Percentiles rank a stretch among this genome's conserved stretches.
Conservation (phyloP, 2,888 invertebrate species). For the Ctenicera cuprea region DNA sequence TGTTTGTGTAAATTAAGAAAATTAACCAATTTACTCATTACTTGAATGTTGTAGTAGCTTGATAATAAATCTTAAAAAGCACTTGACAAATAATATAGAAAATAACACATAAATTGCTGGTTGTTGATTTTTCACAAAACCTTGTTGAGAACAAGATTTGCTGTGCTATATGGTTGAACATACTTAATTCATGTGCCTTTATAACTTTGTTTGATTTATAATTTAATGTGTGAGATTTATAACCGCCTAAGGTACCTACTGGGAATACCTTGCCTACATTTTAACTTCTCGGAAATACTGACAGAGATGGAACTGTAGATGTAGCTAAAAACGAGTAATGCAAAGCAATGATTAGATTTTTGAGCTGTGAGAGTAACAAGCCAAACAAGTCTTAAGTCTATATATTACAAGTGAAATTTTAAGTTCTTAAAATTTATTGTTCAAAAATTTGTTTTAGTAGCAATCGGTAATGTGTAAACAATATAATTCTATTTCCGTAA, state of each 20-base stretch:
- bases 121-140: conserved; percentile 9
- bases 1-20: background rate
- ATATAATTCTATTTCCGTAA: too few species aligned
- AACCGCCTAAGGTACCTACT: background rate
- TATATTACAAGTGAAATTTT: too few species aligned
- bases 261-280: conserved; percentile 3
- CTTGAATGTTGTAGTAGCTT: background rate
- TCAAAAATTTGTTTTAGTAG: too few species aligned
- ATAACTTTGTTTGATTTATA: conserved; percentile 18
- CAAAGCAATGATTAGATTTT: too few species aligned
- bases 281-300: background rate
- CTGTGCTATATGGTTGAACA: background rate
- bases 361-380: too few species aligned
- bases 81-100: conserved; percentile 10
- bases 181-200: conserved; percentile 11
- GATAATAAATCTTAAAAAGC: background rate
- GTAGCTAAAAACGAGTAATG: too few species aligned
- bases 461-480: too few species aligned
- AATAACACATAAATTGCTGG: conserved; percentile 8
- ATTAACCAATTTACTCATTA: background rate
- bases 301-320: too few species aligned
- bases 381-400: too few species aligned
- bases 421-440: too few species aligned
- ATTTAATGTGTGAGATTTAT: conserved; percentile 18
- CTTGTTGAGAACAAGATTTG: conserved; percentile 12